A percentile compares a stretch with the other conserved stretches of the same genome.
Conservation (phyloP, 2,113 vertebrate genomes). For the Brienomyrus longianalis region DNA sequence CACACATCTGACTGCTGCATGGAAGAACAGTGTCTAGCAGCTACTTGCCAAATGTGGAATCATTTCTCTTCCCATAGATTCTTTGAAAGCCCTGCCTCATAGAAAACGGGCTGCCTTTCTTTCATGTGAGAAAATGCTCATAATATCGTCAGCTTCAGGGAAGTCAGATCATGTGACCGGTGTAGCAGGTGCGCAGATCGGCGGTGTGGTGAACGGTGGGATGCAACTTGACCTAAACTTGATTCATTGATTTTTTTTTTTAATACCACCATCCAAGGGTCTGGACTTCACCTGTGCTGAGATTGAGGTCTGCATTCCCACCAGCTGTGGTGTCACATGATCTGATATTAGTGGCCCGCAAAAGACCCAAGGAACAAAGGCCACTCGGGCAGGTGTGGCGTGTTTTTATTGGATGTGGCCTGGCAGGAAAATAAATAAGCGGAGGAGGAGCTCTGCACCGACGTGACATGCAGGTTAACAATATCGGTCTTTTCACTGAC, state of each 20-base stretch:
- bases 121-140: not conserved
- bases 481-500: conserved; percentile 15
- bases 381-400: conserved; percentile 18
- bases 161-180: not conserved
- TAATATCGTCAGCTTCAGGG: not conserved
- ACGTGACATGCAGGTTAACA: conserved; percentile 13
- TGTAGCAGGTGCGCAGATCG: not conserved
- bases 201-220: not conserved
- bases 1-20: not conserved
- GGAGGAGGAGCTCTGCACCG: conserved; percentile 15
- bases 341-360: not conserved
- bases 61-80: not conserved
- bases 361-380: not conserved
- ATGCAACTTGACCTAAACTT: not conserved
- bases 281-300: not conserved
- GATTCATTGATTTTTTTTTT: not conserved
- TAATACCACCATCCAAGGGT: not conserved
- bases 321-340: not conserved
- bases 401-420: conserved; percentile 22
- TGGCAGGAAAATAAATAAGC: conserved; percentile 21
- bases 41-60: not conserved
- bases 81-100: not conserved
- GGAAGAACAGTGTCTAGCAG: not conserved
- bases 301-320: not conserved
- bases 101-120: not conserved